These are phyloP conservation scores for human (Homo sapiens) DNA, from an alignment of 2,113 vertebrate species.

Conservation along the genomic window GRCh38 chr21:26914001-26914500, in stretches of 20 bases:
- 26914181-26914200: too few relatives aligned
- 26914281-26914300: neutral
- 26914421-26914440: neutral
- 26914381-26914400: neutral
- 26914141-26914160: too few relatives aligned
- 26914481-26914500: neutral
- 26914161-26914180: too few relatives aligned
- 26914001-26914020: too few relatives aligned
- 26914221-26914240: too few relatives aligned
- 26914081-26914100: too few relatives aligned
- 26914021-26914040: too few relatives aligned
- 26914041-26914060: too few relatives aligned
- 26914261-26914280: neutral
- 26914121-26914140: too few relatives aligned
- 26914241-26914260: neutral
- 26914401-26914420: neutral
- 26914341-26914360: neutral
- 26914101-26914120: too few relatives aligned
- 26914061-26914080: too few relatives aligned
- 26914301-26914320: neutral
- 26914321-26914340: neutral
- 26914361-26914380: neutral
- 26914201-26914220: too few relatives aligned
- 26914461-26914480: neutral
- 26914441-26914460: neutral